These are phyloP conservation scores for Helicoverpa zea DNA, from an alignment of 1,140 invertebrate species.

Conservation along the genomic window DNA sequence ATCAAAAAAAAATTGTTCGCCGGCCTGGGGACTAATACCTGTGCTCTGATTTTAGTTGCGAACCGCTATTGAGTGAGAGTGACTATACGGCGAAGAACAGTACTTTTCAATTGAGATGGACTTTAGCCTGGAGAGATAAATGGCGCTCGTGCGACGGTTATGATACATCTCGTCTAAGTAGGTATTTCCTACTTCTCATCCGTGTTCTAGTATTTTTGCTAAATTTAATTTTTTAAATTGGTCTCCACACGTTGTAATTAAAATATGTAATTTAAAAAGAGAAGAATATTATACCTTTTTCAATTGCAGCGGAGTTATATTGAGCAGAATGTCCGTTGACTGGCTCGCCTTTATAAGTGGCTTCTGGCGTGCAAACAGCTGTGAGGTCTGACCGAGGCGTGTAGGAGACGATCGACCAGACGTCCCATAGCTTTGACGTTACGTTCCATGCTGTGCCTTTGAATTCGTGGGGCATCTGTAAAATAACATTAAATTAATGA, in stretches of 20 bases:
- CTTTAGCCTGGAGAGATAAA: background rate
- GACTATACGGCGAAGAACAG: too few species aligned
- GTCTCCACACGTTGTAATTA: too few species aligned
- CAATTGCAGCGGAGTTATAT: slow-evolving; percentile 59
- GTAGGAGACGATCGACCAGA: slow-evolving; percentile 69
- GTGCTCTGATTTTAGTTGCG: too few species aligned
- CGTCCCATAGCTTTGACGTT: slow-evolving; percentile 73
- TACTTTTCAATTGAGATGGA: background rate
- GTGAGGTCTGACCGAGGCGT: slow-evolving; percentile 45
- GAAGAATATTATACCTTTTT: slow-evolving; percentile 51
- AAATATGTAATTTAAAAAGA: background rate
- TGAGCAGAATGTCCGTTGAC: slow-evolving; percentile 56
- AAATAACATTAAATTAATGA: background rate
- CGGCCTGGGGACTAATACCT: too few species aligned
- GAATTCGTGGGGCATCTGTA: slow-evolving; percentile 69
- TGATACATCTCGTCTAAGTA: background rate
- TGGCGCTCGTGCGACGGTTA: too few species aligned
- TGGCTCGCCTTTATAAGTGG: slow-evolving; percentile 50
- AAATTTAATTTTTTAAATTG: too few species aligned
- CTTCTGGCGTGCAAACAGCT: slow-evolving; percentile 64
- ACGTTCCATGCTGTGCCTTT: slow-evolving; percentile 64
- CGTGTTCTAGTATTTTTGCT: background rate
- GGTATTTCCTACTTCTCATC: background rate
- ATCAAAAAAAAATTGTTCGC: too few species aligned
- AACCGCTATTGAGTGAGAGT: too few species aligned